Base-by-base conservation (phyloP, 2,888 invertebrate genomes). In the Salpingus planirostris region DNA sequence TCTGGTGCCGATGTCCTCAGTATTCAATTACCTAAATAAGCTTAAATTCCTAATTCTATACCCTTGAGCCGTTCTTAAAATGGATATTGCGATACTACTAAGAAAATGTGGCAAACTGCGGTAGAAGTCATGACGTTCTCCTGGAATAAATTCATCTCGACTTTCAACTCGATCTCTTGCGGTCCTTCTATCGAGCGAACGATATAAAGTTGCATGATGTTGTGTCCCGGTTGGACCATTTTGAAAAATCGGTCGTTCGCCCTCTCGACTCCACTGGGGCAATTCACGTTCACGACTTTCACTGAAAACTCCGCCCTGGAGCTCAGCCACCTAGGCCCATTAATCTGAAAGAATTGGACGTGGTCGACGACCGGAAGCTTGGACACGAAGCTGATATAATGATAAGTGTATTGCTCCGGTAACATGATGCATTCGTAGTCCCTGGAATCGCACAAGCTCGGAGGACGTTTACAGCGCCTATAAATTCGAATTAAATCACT, bases 361-460 rank as follows among this genome's bases (percentile, higher is more conserved):
- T 73, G 68, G 15, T 53, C 47, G 52, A 21, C 34, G 21, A 90
- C 71, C 29, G 80, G 79, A 31, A 87, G 67, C 57, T 87, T 83
- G 13, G 91, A 85, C 0, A 89, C 86, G 52, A 97, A 80, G 1
- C 92, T 87, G 49, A 97, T 85, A 64, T 89, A 96, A 65, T 95
- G 92, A 69, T 83, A 92, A 15, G 90, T 90, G 59, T 86, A 86
- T 29, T 88, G 84, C 25, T 88, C 76, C 0, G 96, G 92, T 50
- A 78, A 77, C 25, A 76, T 76, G 30, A 80, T 70, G 52, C 96
- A 96, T 13, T 76, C 70, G 50, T 69, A 63, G 59, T 87, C 85
- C n/a, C 77, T 73, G 13, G 74, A 67, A 21, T 75, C 74, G 55
- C 93, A 95, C 25, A 74, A 70, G 13, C 76, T 73, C 31, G 76